A percentile compares a stretch with the other conserved stretches of the same genome.
These are phyloP conservation scores for Pachyuromys duprasi DNA, from an alignment of 2,797 vertebrate species.

Conservation along the genomic window DNA sequence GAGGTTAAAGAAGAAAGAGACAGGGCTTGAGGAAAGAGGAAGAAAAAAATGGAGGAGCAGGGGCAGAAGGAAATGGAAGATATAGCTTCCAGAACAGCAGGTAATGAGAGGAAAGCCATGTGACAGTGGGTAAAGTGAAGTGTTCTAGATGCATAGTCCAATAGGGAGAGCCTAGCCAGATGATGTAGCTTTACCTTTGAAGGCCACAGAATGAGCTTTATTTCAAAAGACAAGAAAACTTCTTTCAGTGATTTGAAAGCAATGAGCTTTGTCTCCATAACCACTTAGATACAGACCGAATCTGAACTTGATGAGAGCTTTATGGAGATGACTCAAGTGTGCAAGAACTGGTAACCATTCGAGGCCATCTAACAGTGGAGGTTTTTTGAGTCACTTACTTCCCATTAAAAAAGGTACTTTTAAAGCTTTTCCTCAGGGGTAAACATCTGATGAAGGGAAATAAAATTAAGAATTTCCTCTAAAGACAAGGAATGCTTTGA, in stretches of 20 bases:
- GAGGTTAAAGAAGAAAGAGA: neutral
- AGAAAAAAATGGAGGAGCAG: no score
- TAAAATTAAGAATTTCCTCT: neutral
- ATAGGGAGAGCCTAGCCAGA: neutral
- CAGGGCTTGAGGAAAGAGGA: neutral
- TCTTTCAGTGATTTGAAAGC: neutral
- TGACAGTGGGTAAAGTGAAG: neutral
- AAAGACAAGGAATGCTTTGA: slow-evolving; percentile 16
- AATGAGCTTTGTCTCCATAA: neutral
- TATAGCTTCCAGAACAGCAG: neutral
- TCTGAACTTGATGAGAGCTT: neutral
- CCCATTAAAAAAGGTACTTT: neutral
- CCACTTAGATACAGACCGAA: neutral
- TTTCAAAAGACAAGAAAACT: neutral
- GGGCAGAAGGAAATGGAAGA: no score
- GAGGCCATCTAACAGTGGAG: neutral
- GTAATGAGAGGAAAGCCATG: neutral
- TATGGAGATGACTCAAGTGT: neutral
- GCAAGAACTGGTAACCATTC: neutral
- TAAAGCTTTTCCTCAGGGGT: neutral
- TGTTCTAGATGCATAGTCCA: neutral
- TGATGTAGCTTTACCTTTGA: no score
- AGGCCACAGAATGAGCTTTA: neutral
- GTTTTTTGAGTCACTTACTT: slow-evolving; percentile 15
- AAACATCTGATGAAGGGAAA: slow-evolving; percentile 30